Conservation (phyloP, 1,140 invertebrate species). For the Drosophila ercepeae region DNA sequence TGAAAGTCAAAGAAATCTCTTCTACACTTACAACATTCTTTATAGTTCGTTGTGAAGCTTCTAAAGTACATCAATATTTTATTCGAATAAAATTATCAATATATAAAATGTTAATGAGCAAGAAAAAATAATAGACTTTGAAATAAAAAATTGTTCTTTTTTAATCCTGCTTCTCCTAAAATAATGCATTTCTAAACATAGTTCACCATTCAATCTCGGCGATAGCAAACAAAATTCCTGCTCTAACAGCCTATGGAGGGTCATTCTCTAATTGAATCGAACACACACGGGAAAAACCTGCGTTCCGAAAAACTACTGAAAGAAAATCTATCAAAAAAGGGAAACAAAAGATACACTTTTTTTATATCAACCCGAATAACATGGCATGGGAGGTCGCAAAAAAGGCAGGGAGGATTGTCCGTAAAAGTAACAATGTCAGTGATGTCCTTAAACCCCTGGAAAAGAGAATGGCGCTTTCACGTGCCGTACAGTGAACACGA, state of each 20-base stretch:
- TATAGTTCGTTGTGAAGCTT: too few species aligned
- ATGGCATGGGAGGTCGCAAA: conserved; percentile 17
- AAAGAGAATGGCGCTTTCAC: conserved; percentile 29
- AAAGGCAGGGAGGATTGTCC: conserved; percentile 11
- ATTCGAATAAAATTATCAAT: too few species aligned
- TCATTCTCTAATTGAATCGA: conserved; percentile 56
- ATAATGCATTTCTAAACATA: background rate
- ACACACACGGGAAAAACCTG: conserved; percentile 9
- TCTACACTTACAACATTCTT: too few species aligned
- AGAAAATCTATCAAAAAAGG: conserved; percentile 40
- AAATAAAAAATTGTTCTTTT: too few species aligned
- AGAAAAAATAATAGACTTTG: background rate
- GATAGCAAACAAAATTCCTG: background rate
- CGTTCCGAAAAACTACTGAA: background rate
- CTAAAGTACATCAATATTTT: too few species aligned
- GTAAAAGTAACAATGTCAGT: conserved; percentile 40
- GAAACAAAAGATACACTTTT: conserved; percentile 20
- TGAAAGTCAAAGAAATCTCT: too few species aligned
- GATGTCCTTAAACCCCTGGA: conserved; percentile 41
- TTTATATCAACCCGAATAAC: background rate
- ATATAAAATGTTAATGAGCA: too few species aligned
- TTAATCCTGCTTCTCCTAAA: too few species aligned
- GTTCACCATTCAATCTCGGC: background rate
- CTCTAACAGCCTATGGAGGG: conserved; percentile 15
- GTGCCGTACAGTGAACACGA: background rate